phyloP scores from a whole-genome alignment of 2,113 vertebrate species.

The Boleophthalmus pectinirostris region DNA sequence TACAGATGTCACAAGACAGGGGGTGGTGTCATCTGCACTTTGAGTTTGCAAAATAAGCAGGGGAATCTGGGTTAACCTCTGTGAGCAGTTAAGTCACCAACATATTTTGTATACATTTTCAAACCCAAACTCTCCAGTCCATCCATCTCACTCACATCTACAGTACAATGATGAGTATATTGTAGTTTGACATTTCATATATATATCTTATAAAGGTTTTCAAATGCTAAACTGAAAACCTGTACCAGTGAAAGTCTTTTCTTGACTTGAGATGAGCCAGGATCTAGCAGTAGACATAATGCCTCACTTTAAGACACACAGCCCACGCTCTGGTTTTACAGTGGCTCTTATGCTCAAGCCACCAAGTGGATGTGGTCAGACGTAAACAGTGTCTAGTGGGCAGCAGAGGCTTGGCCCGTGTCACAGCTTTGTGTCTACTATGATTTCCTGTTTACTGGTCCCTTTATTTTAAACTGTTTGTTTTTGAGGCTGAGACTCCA shows the following conservation, averaged over 20 bases:
- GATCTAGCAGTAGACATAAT: slow-evolving; percentile 6
- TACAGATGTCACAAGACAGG: slow-evolving; percentile 13
- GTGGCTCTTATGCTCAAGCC: slow-evolving; percentile 41
- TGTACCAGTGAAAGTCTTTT: not conserved
- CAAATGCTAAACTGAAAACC: not conserved
- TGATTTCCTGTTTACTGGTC: slow-evolving; percentile 60
- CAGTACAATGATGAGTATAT: not conserved
- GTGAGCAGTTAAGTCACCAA: not conserved
- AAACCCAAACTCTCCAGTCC: not conserved
- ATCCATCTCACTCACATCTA: slow-evolving; percentile 23
- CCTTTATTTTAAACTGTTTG: slow-evolving; percentile 46
- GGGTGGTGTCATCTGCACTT: slow-evolving; percentile 21
- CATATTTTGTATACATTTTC: not conserved
- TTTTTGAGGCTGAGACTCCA: slow-evolving; percentile 39
- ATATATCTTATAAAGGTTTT: not conserved
- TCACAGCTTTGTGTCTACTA: slow-evolving; percentile 48
- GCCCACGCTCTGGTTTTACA: slow-evolving; percentile 29
- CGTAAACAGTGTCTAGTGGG: slow-evolving; percentile 55
- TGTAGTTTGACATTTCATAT: not conserved
- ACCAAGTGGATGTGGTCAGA: slow-evolving; percentile 62
- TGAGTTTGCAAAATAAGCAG: slow-evolving; percentile 4
- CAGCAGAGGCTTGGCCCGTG: slow-evolving; percentile 34
- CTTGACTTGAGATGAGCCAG: not conserved
- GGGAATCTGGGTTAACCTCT: not conserved
- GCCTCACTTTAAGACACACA: slow-evolving; percentile 6